Percentiles rank a stretch among this genome's conserved stretches.
phyloP scores from a whole-genome alignment of 2,888 invertebrate genomes.

The Mesoligia furuncula region DNA sequence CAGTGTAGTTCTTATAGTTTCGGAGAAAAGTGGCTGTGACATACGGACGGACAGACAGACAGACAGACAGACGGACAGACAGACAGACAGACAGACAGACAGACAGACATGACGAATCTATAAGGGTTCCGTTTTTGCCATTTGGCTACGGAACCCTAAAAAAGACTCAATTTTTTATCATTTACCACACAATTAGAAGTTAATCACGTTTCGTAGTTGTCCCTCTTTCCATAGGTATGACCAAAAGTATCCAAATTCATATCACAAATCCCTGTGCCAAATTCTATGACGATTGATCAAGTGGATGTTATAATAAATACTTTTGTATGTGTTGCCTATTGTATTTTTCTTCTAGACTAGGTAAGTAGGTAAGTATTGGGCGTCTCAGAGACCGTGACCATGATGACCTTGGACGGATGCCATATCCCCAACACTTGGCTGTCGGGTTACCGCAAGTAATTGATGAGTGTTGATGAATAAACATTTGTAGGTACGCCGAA shows the following conservation, averaged over 20 bases:
- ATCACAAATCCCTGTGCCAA: neutral
- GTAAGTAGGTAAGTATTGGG: neutral
- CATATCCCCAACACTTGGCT: constrained; percentile 24
- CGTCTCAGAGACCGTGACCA: neutral
- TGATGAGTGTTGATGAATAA: neutral
- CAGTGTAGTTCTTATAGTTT: too few species aligned
- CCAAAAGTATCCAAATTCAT: neutral
- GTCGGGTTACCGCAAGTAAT: constrained; percentile 22
- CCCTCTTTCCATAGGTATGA: neutral
- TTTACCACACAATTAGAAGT: too few species aligned
- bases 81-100: too few species aligned
- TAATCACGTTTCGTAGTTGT: too few species aligned
- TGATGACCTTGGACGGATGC: constrained; percentile 17
- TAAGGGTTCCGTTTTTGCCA: too few species aligned
- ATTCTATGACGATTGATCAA: neutral
- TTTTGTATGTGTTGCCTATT: neutral
- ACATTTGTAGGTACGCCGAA: neutral
- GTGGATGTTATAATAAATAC: neutral
- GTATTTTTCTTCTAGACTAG: neutral
- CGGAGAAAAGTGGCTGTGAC: too few species aligned
- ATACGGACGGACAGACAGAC: too few species aligned
- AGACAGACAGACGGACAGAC: too few species aligned
- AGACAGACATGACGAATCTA: too few species aligned
- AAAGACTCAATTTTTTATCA: neutral
- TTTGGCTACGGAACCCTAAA: too few species aligned